phyloP scores from a whole-genome alignment of 2,888 invertebrate genomes.

The Laspeyria flexula region DNA sequence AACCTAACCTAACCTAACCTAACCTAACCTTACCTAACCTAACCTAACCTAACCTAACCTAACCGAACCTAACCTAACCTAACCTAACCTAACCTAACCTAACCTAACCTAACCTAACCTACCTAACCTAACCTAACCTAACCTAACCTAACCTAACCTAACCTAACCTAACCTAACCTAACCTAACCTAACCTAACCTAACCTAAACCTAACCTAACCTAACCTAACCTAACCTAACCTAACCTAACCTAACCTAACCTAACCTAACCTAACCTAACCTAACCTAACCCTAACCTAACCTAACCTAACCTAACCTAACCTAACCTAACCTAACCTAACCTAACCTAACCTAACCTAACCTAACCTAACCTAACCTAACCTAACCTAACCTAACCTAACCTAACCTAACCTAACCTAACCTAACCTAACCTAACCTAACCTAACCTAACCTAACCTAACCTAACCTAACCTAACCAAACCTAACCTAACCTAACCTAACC shows the following conservation, averaged over 20 bases:
- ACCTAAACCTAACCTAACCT: slow-evolving; percentile 28
- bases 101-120: slow-evolving; percentile 17
- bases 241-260: slow-evolving; percentile 27
- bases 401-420: slow-evolving; percentile 2
- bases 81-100: slow-evolving; percentile 31
- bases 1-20: slow-evolving; percentile 28
- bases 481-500: slow-evolving; percentile 21
- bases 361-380: slow-evolving; percentile 20
- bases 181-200: slow-evolving; percentile 28
- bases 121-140: slow-evolving; percentile 28
- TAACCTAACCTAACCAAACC: slow-evolving; percentile 22
- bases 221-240: slow-evolving; percentile 27
- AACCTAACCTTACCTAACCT: slow-evolving; percentile 14
- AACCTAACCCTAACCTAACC: slow-evolving; percentile 22
- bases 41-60: slow-evolving; percentile 23
- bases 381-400: background rate
- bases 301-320: slow-evolving; percentile 25
- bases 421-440: slow-evolving; percentile 23
- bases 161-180: slow-evolving; percentile 27
- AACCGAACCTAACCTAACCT: slow-evolving; percentile 30
- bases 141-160: slow-evolving; percentile 26
- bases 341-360: slow-evolving; percentile 24
- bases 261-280: slow-evolving; percentile 24
- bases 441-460: slow-evolving; percentile 23
- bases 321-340: slow-evolving; percentile 25